Percentiles rank a stretch among this genome's conserved stretches.
Conservation (phyloP, 2,888 invertebrate species). For the Drepanosiphum platanoidis region DNA sequence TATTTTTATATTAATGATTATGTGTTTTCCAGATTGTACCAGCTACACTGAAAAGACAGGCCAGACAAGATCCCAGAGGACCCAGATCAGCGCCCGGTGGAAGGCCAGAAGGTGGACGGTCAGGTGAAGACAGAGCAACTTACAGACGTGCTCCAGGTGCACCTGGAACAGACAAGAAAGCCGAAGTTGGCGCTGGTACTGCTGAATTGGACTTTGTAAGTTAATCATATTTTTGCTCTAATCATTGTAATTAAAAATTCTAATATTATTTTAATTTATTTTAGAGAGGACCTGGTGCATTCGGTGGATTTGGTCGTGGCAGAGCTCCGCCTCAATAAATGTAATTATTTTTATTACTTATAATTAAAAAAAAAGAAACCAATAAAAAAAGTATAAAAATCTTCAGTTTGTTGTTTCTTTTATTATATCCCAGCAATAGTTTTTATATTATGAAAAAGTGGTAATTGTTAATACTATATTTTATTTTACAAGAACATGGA, state of each 20-base stretch:
- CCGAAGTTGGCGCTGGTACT: slow-evolving; percentile 95
- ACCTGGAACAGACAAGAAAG: slow-evolving; percentile 87
- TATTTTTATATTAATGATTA: not conserved
- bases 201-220: slow-evolving; percentile 89
- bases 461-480: no score
- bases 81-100: slow-evolving; percentile 77
- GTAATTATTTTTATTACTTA: slow-evolving; percentile 53
- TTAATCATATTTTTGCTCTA: slow-evolving; percentile 63
- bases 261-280: slow-evolving; percentile 68
- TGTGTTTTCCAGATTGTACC: slow-evolving; percentile 86
- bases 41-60: slow-evolving; percentile 92
- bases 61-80: slow-evolving; percentile 84
- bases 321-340: slow-evolving; percentile 69
- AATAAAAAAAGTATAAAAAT: slow-evolving; percentile 45
- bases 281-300: slow-evolving; percentile 70
- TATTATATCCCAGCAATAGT: not conserved
- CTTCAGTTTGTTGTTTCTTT: not conserved
- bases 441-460: no score
- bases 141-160: slow-evolving; percentile 82
- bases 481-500: no score
- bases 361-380: slow-evolving; percentile 18
- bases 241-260: slow-evolving; percentile 8
- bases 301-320: slow-evolving; percentile 82
- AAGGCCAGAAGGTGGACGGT: slow-evolving; percentile 75
- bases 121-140: slow-evolving; percentile 82